Percentiles rank a stretch among this genome's conserved stretches.
Conservation (phyloP, 1,140 invertebrate species). For the Cherax quadricarinatus region DNA sequence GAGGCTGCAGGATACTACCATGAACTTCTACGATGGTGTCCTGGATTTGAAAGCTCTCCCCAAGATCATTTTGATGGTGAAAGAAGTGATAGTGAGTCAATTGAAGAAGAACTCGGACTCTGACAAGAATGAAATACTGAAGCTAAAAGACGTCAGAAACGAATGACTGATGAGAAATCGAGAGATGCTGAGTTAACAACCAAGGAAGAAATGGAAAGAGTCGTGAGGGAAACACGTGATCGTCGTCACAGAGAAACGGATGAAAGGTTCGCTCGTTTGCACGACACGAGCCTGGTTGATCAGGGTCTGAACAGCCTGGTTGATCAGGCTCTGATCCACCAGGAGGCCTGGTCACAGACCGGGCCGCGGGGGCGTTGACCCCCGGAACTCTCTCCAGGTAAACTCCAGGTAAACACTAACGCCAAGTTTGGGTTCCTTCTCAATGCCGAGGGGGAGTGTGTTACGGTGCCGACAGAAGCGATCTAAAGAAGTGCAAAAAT, state of each 20-base stretch:
- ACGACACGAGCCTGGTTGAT: not conserved
- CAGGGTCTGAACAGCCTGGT: not conserved
- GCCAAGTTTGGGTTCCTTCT: too few species aligned
- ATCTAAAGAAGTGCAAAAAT: too few species aligned
- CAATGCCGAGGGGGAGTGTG: too few species aligned
- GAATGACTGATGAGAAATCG: constrained; percentile 27
- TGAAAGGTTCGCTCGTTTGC: not conserved
- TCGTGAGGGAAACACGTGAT: not conserved
- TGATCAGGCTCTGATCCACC: not conserved
- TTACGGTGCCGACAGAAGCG: too few species aligned
- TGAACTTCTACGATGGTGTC: constrained; percentile 13
- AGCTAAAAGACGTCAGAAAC: constrained; percentile 30
- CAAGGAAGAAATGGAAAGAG: constrained; percentile 36
- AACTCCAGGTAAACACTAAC: too few species aligned
- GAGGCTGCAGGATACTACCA: too few species aligned
- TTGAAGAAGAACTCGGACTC: not conserved
- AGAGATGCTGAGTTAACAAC: constrained; percentile 21
- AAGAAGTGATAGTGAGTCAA: constrained; percentile 30
- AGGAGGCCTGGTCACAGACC: not conserved
- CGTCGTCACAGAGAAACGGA: constrained; percentile 8
- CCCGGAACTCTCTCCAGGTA: too few species aligned
- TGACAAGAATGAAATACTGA: constrained; percentile 36
- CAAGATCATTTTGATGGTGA: constrained; percentile 18
- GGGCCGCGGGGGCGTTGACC: not conserved
- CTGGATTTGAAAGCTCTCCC: not conserved